These are phyloP conservation scores for Ypsolopha scabrella DNA, from an alignment of 2,888 invertebrate genomes.

Conservation along the genomic window DNA sequence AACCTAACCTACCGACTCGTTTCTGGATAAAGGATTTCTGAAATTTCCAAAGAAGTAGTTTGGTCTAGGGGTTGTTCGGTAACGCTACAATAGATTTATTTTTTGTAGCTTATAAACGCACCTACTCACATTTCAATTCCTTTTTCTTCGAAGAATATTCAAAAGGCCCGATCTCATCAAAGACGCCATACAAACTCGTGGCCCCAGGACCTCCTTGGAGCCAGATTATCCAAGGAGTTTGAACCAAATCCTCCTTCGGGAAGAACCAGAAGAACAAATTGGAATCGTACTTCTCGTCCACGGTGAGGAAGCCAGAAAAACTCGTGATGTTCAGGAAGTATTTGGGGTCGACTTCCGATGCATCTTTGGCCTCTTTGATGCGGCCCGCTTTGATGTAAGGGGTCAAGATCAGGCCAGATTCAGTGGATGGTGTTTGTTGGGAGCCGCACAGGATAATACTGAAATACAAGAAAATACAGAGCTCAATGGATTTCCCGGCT, in stretches of 20 bases:
- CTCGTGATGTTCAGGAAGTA: conserved; percentile 23
- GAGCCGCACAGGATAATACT: neutral
- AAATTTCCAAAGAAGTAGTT: no score
- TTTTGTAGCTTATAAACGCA: neutral
- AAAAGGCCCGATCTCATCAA: conserved; percentile 8
- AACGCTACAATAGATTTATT: no score
- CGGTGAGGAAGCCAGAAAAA: conserved; percentile 56
- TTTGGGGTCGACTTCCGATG: conserved; percentile 12
- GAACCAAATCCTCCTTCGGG: conserved; percentile 32
- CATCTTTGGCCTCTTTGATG: conserved; percentile 1
- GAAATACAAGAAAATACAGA: neutral
- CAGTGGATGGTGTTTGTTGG: neutral
- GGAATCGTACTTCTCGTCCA: conserved; percentile 72
- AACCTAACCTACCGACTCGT: no score
- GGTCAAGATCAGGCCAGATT: conserved; percentile 2
- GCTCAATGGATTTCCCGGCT: no score
- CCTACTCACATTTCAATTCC: neutral
- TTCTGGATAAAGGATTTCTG: no score
- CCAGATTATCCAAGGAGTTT: conserved; percentile 76
- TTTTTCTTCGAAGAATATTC: neutral
- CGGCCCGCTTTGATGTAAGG: conserved; percentile 1
- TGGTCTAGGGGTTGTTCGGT: no score
- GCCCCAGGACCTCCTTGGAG: conserved; percentile 82
- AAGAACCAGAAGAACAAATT: conserved; percentile 84
- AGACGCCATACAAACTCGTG: conserved; percentile 41